These are phyloP conservation scores for Polyergus mexicanus DNA, from an alignment of 1,140 invertebrate species.

Conservation along the genomic window DNA sequence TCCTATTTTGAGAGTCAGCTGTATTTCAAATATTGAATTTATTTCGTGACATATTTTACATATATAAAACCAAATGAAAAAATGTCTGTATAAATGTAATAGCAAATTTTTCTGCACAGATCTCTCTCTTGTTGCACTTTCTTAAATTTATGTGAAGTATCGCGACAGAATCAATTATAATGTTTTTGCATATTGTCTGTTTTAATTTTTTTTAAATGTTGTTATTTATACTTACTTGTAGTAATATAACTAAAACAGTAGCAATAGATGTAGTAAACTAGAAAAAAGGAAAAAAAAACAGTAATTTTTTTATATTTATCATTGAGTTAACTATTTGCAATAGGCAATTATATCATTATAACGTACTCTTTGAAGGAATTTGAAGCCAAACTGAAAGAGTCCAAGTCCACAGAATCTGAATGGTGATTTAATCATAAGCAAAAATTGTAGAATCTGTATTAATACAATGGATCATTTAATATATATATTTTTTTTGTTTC, in stretches of 20 bases:
- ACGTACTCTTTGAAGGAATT: conserved; percentile 8
- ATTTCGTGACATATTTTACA: too few relatives aligned
- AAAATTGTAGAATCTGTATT: conserved; percentile 26
- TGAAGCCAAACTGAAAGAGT: conserved; percentile 32
- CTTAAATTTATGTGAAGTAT: too few relatives aligned
- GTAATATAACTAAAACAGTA: not conserved
- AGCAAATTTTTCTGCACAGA: too few relatives aligned
- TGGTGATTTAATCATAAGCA: not conserved
- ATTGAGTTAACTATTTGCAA: not conserved
- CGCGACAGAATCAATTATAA: not conserved
- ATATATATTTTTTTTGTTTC: too few relatives aligned
- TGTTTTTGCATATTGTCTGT: not conserved
- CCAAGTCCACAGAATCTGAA: conserved; percentile 21
- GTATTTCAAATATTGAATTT: too few relatives aligned
- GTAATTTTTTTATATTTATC: not conserved
- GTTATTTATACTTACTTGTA: not conserved
- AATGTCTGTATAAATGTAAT: too few relatives aligned
- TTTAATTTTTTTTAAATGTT: not conserved
- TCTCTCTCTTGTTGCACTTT: too few relatives aligned
- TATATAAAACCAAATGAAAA: too few relatives aligned
- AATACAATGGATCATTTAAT: not conserved
- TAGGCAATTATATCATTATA: not conserved
- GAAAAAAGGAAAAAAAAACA: not conserved
- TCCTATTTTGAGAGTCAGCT: not conserved
- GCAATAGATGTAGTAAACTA: not conserved